Percentiles rank a stretch among this genome's conserved stretches.
phyloP scores from a whole-genome alignment of 2,888 invertebrate genomes.

The Monopis laevigella region DNA sequence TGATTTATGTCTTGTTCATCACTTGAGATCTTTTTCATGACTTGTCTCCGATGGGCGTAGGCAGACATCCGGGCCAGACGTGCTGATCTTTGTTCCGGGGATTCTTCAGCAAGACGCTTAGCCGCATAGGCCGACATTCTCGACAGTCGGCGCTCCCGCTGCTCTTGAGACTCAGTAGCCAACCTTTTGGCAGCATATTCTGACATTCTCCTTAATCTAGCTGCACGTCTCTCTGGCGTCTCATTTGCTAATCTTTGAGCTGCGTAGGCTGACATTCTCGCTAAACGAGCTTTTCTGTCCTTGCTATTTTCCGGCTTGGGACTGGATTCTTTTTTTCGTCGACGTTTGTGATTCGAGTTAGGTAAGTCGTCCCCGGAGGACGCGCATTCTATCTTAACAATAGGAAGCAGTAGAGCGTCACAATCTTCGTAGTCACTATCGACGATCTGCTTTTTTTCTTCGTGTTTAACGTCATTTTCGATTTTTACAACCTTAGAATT shows the following conservation, averaged over 20 bases:
- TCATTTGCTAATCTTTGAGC: conserved; percentile 52
- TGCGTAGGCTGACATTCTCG: conserved; percentile 58
- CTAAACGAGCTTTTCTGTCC: conserved; percentile 40
- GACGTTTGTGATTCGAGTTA: conserved; percentile 12
- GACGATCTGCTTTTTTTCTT: too few species aligned
- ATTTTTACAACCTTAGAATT: conserved; percentile 20
- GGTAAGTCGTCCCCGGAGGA: background rate
- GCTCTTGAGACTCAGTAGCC: conserved; percentile 44
- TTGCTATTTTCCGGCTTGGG: conserved; percentile 35
- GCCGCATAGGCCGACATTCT: conserved; percentile 59
- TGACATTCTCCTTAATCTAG: conserved; percentile 50
- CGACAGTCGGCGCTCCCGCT: conserved; percentile 43
- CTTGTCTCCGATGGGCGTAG: conserved; percentile 47
- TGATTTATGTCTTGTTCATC: too few species aligned
- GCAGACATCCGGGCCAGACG: conserved; percentile 51
- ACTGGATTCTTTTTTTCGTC: too few species aligned
- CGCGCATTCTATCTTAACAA: too few species aligned
- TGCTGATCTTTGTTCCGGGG: conserved; percentile 42
- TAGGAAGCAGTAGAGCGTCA: too few species aligned
- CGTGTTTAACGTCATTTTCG: background rate
- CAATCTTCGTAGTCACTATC: too few species aligned
- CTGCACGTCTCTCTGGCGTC: conserved; percentile 44
- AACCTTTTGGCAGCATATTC: conserved; percentile 51
- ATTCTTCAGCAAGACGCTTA: conserved; percentile 46
- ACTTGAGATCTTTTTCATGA: background rate